Conservation (phyloP, 2,113 vertebrate genomes). For the Cathartes aura region DNA sequence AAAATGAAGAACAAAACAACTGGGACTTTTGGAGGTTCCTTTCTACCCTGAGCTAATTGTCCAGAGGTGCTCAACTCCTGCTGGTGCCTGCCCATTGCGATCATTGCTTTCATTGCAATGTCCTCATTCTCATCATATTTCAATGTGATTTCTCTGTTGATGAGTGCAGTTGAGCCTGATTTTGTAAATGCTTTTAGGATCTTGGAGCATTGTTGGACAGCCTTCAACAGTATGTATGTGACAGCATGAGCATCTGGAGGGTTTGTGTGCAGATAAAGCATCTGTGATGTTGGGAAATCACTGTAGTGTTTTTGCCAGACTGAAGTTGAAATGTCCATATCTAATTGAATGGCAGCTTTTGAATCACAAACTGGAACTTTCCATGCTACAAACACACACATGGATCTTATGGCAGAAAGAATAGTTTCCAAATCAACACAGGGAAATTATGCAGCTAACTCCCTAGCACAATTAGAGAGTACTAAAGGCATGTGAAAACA, state of each 20-base stretch:
- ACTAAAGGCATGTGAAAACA: constrained; percentile 59
- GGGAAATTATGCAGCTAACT: constrained; percentile 31
- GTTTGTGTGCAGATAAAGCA: constrained; percentile 61
- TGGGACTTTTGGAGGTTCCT: neutral
- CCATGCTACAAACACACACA: constrained; percentile 13
- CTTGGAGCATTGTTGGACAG: constrained; percentile 40
- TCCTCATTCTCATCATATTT: neutral
- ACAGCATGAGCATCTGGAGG: constrained; percentile 58
- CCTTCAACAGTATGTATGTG: constrained; percentile 1
- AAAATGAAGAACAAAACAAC: neutral
- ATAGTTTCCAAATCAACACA: constrained; percentile 52
- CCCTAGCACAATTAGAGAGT: neutral
- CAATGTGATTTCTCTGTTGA: neutral
- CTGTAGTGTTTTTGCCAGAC: constrained; percentile 53
- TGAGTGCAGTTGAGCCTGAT: neutral
- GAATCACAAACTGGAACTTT: constrained; percentile 59
- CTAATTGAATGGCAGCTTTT: constrained; percentile 64
- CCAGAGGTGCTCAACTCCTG: neutral
- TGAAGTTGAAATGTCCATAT: constrained; percentile 46
- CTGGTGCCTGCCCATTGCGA: neutral
- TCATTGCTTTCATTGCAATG: neutral
- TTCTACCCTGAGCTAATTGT: neutral
- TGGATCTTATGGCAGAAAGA: constrained; percentile 33
- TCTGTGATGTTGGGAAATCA: constrained; percentile 60
- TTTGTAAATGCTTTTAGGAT: constrained; percentile 37